phyloP scores from a whole-genome alignment of 2,113 vertebrate species.

The Aptenodytes patagonicus region DNA sequence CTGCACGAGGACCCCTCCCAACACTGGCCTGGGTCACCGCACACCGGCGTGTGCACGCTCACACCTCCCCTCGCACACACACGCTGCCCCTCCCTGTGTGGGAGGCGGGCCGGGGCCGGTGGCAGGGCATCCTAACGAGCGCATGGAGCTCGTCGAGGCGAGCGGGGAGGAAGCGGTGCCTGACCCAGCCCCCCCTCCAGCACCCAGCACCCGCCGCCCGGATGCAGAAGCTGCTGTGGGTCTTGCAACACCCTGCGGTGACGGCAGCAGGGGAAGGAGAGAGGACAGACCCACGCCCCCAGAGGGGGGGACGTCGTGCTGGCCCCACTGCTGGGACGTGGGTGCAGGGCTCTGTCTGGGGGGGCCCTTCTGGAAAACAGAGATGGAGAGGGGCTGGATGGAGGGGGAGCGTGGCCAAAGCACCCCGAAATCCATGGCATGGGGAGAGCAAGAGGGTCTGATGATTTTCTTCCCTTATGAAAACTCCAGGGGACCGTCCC shows the following conservation, averaged over 20 bases:
- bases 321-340: background rate
- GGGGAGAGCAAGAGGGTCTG: background rate
- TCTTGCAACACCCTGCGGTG: background rate
- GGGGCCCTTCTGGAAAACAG: background rate
- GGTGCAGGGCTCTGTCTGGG: no score
- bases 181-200: background rate
- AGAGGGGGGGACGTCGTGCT: rapidly evolving
- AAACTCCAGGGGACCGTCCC: background rate
- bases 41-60: rapidly evolving
- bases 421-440: rapidly evolving
- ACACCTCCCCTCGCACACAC: background rate
- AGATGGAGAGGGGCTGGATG: background rate
- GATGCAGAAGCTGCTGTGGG: background rate
- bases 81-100: no score
- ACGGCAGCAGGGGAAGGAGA: background rate
- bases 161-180: background rate
- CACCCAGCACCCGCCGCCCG: background rate
- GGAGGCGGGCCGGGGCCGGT: background rate
- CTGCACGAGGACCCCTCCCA: background rate
- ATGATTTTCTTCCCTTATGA: background rate
- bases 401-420: rapidly evolving
- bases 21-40: background rate
- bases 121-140: no score
- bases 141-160: rapidly evolving
- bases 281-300: background rate